These are phyloP conservation scores for Ctenoplectra terminalis DNA, from an alignment of 1,140 invertebrate genomes.

Conservation along the genomic window DNA sequence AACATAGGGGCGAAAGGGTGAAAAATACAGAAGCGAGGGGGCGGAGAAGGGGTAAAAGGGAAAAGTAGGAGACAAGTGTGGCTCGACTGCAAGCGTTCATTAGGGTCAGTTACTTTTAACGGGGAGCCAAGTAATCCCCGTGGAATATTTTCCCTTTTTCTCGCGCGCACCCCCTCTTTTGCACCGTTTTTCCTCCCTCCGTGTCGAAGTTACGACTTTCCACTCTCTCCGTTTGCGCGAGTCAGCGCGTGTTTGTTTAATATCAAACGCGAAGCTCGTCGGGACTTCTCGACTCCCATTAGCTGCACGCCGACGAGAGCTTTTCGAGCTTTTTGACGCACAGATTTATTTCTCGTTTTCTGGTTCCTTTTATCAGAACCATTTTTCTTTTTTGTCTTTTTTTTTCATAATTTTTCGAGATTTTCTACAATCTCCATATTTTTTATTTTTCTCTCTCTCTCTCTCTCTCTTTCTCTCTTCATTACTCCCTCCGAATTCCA, in stretches of 20 bases:
- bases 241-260: background rate
- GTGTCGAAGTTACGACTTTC: too few species aligned
- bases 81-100: conserved; percentile 25
- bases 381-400: too few species aligned
- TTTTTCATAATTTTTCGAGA: too few species aligned
- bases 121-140: conserved; percentile 1
- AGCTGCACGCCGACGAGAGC: background rate
- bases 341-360: background rate
- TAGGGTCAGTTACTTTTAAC: conserved; percentile 29
- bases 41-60: too few species aligned
- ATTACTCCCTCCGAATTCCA: too few species aligned
- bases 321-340: too few species aligned
- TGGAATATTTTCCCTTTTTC: background rate
- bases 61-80: background rate
- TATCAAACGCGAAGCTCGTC: background rate
- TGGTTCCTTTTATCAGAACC: too few species aligned
- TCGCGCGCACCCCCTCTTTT: background rate
- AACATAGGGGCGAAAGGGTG: background rate
- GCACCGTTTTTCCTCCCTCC: too few species aligned
- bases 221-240: background rate
- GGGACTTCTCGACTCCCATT: background rate
- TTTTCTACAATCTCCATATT: too few species aligned
- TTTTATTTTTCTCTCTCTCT: too few species aligned
- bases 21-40: background rate
- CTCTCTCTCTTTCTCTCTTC: too few species aligned